A percentile compares a stretch with the other conserved stretches of the same genome.
Evolutionary conservation across 2,113 vertebrate genomes (phyloP).

Genomic region (Ameiurus melas): DNA sequence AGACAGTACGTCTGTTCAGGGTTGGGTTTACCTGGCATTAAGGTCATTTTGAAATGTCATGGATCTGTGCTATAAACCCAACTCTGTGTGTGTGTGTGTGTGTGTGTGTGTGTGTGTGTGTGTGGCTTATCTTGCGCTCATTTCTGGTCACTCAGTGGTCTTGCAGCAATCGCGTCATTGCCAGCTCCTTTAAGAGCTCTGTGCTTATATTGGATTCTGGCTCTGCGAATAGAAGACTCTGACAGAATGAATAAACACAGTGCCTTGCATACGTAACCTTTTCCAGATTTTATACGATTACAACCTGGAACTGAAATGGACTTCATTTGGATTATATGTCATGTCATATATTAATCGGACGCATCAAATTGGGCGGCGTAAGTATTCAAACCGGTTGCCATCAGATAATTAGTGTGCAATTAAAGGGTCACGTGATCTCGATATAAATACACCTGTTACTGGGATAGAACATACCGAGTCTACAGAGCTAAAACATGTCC

Average conservation of each 20-base stretch:
- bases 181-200: conserved; percentile 1
- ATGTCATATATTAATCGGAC: neutral
- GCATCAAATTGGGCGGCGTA: neutral
- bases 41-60: neutral
- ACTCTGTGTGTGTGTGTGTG: neutral
- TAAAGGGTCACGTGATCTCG: neutral
- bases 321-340: neutral
- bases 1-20: neutral
- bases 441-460: neutral
- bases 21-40: neutral
- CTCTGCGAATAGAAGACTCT: neutral
- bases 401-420: neutral
- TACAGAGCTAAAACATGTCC: neutral
- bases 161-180: neutral
- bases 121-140: neutral
- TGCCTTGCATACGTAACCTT: neutral
- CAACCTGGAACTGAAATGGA: neutral
- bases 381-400: neutral
- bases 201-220: neutral
- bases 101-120: neutral
- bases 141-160: neutral
- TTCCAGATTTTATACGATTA: neutral
- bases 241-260: neutral
- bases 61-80: neutral
- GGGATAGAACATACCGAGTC: neutral